Evolutionary conservation across 2,888 invertebrate species (phyloP).

Genomic region (Phrixothrix hirtus): DNA sequence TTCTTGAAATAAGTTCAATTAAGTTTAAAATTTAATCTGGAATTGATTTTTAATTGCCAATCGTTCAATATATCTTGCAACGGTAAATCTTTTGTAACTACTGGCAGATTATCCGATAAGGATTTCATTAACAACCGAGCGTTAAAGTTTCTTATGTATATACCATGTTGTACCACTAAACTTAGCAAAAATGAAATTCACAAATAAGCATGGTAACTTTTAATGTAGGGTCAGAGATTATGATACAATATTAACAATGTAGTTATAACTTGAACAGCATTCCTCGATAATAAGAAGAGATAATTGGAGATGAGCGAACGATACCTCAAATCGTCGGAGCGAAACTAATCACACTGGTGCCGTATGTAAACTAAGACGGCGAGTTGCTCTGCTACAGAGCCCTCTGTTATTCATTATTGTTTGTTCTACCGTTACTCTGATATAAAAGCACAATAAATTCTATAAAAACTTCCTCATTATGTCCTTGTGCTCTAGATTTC

Average conservation of each 20-base stretch:
- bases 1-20: no score
- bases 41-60: no score
- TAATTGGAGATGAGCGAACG: slow-evolving; percentile 28
- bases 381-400: slow-evolving; percentile 5
- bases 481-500: slow-evolving; percentile 19
- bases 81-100: no score
- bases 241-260: slow-evolving; percentile 10
- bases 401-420: slow-evolving; percentile 23
- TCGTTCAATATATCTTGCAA: no score
- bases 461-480: slow-evolving; percentile 23
- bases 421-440: slow-evolving; percentile 23
- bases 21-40: no score
- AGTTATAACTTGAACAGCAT: slow-evolving; percentile 22
- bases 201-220: no score
- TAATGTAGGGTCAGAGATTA: slow-evolving; percentile 1
- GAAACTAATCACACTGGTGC: slow-evolving; percentile 28
- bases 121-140: no score
- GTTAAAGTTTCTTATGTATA: no score
- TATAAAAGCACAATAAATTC: slow-evolving; percentile 21
- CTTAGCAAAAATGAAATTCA: no score
- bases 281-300: slow-evolving; percentile 29
- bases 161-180: no score
- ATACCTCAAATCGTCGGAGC: slow-evolving; percentile 25
- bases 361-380: slow-evolving; percentile 26
- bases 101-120: no score